phyloP scores from a whole-genome alignment of 2,797 vertebrate genomes.

The Urosaurus nigricauda region DNA sequence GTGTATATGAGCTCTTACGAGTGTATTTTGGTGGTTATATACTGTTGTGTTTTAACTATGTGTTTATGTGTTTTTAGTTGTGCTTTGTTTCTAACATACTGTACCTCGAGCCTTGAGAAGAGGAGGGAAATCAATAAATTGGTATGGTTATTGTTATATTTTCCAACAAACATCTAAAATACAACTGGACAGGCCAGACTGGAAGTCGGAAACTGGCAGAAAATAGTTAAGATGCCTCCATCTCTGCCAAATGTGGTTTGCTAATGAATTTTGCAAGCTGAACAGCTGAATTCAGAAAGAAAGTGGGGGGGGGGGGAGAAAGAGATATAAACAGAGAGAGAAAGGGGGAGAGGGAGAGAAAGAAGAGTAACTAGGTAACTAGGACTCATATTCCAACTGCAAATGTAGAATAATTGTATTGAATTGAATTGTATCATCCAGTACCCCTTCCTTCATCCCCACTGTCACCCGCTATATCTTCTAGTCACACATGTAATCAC shows the following conservation, averaged over 20 bases:
- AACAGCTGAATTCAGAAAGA: not conserved
- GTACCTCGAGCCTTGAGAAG: too few relatives aligned
- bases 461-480: not conserved
- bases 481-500: not conserved
- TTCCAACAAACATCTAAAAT: not conserved
- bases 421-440: not conserved
- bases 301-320: not conserved
- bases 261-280: not conserved
- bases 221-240: not conserved
- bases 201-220: not conserved
- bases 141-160: not conserved
- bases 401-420: not conserved
- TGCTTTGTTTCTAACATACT: too few relatives aligned
- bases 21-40: too few relatives aligned
- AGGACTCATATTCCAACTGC: not conserved
- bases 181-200: not conserved
- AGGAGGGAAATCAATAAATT: too few relatives aligned
- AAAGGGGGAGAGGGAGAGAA: not conserved
- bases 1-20: too few relatives aligned
- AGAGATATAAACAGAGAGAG: too few relatives aligned
- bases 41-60: too few relatives aligned
- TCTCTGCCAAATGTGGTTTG: not conserved
- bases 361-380: not conserved
- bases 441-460: not conserved
- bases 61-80: too few relatives aligned